Evolutionary conservation across 2,888 invertebrate genomes (phyloP).

Genomic region (Caenorhabditis becei): DNA sequence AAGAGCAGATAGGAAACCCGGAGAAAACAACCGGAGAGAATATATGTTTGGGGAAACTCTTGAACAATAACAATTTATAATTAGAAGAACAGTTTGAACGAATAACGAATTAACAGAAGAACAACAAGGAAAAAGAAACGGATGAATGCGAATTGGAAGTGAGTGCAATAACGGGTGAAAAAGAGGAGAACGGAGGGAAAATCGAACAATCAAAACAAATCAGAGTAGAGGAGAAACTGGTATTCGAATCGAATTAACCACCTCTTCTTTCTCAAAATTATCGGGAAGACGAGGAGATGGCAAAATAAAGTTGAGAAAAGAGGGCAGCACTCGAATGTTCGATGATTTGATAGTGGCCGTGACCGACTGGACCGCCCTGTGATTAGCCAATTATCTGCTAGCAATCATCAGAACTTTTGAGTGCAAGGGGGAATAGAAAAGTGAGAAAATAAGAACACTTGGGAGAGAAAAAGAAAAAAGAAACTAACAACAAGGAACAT

Average conservation of each 20-base stretch:
- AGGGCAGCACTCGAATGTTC: conserved; percentile 35
- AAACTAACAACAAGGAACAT: background rate
- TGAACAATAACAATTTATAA: conserved; percentile 33
- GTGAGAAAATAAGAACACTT: background rate
- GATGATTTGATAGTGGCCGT: conserved; percentile 40
- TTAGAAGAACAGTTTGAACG: conserved; percentile 31
- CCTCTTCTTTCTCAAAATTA: conserved; percentile 30
- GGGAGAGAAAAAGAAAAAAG: background rate
- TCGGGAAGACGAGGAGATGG: conserved; percentile 5
- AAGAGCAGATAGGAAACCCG: conserved; percentile 5
- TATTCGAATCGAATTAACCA: conserved; percentile 48
- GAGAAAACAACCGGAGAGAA: conserved; percentile 35
- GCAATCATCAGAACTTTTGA: background rate
- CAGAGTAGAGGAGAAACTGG: conserved; percentile 41
- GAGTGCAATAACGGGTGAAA: conserved; percentile 33
- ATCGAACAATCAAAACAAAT: conserved; percentile 46
- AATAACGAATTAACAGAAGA: conserved; percentile 26
- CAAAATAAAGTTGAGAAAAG: conserved; percentile 21
- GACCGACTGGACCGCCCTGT: conserved; percentile 5
- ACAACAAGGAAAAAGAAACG: conserved; percentile 21
- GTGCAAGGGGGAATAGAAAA: too few species aligned
- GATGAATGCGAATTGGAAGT: conserved; percentile 12
- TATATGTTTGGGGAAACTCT: background rate
- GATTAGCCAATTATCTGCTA: background rate
- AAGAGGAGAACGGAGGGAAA: conserved; percentile 3